phyloP scores from a whole-genome alignment of 1,140 invertebrate genomes.

The Leptopilina clavipes region DNA sequence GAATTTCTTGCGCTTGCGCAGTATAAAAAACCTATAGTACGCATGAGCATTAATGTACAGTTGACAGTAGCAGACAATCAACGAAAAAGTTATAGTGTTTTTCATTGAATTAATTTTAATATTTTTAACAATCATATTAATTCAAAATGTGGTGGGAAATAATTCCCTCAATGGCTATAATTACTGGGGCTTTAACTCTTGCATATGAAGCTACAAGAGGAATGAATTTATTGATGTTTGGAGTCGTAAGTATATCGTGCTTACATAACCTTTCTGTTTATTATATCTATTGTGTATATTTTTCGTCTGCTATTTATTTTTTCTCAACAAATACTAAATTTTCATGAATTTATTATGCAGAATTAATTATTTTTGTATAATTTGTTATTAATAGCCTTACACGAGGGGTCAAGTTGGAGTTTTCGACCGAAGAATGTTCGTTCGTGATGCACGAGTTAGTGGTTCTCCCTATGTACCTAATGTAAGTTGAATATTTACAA shows the following conservation, averaged over 20 bases:
- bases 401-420: neutral
- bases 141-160: slow-evolving; percentile 13
- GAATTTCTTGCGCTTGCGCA: neutral
- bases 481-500: neutral
- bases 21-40: no score
- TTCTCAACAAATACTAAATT: neutral
- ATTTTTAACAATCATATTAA: neutral
- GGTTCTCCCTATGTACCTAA: neutral
- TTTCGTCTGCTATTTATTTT: neutral
- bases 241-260: neutral
- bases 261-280: slow-evolving; percentile 28
- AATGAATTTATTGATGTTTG: slow-evolving; percentile 2
- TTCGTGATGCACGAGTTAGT: neutral
- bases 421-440: neutral
- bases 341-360: neutral
- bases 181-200: neutral
- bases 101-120: neutral
- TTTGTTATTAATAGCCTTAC: slow-evolving; percentile 2
- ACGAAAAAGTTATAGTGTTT: neutral
- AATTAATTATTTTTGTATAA: neutral
- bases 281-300: neutral
- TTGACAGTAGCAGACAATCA: neutral
- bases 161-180: neutral
- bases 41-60: neutral
- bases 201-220: neutral